phyloP scores from a whole-genome alignment of 2,797 vertebrate genomes.

The Hyperoplus lanceolatus region DNA sequence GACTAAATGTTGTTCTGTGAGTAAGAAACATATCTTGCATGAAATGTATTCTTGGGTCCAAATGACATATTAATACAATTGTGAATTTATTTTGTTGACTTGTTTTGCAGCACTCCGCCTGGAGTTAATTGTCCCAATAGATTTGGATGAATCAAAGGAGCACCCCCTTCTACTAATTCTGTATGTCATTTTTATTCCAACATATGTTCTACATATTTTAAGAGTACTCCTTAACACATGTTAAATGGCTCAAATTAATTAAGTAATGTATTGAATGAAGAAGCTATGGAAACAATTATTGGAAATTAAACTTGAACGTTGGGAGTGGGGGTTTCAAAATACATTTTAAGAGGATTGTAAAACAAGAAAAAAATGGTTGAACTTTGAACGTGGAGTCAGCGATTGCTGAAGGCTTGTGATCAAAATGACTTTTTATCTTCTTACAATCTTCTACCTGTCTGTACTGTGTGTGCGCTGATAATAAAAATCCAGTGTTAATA shows the following conservation, averaged over 20 bases:
- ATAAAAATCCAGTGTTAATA: no score
- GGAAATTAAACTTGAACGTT: not conserved
- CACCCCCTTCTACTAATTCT: slow-evolving; percentile 82
- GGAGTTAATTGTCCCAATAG: slow-evolving; percentile 78
- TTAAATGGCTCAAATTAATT: not conserved
- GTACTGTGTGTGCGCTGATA: no score
- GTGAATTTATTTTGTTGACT: slow-evolving; percentile 1
- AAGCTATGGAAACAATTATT: not conserved
- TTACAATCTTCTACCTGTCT: no score
- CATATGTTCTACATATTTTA: not conserved
- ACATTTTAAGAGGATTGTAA: not conserved
- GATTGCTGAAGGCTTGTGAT: no score
- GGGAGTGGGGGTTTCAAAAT: not conserved
- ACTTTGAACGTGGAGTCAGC: no score
- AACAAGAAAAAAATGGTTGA: no score
- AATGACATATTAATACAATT: not conserved
- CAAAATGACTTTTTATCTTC: no score
- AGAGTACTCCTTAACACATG: not conserved
- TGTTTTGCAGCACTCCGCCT: slow-evolving; percentile 76
- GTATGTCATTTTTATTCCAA: slow-evolving; percentile 64
- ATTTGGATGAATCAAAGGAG: slow-evolving; percentile 76
- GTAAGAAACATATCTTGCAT: not conserved
- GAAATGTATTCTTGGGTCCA: not conserved
- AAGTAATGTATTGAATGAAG: not conserved
- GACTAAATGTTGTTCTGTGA: slow-evolving; percentile 12